These are phyloP conservation scores for Morus bassanus DNA, from an alignment of 2,797 vertebrate species.

Conservation along the genomic window DNA sequence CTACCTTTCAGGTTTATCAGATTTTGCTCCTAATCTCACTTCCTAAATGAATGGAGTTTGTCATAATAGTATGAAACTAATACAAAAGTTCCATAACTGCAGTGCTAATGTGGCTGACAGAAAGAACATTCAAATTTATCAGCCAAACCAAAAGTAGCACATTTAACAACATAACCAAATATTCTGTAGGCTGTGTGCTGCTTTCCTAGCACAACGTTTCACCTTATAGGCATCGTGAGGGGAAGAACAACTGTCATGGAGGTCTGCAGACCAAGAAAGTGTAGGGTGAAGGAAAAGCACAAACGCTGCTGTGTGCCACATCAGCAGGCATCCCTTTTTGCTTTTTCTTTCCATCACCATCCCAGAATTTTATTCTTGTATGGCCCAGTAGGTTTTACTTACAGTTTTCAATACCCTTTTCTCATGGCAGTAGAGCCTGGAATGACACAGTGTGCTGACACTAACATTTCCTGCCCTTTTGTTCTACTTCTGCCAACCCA, in stretches of 20 bases:
- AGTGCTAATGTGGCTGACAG: rapidly evolving
- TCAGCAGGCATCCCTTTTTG: neutral
- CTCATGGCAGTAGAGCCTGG: neutral
- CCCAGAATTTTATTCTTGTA: neutral
- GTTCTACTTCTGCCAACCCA: neutral
- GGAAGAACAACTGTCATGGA: neutral
- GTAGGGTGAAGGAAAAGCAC: neutral
- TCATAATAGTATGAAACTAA: neutral
- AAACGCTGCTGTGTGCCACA: neutral
- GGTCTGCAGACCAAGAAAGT: neutral
- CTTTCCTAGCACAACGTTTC: neutral
- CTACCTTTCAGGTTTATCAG: neutral
- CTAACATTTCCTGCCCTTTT: constrained; percentile 21
- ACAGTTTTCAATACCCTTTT: neutral
- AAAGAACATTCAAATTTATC: neutral
- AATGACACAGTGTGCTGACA: neutral
- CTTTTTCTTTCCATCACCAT: neutral
- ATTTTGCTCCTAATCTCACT: neutral
- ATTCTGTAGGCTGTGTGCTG: neutral
- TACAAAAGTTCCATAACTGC: neutral
- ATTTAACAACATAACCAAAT: neutral
- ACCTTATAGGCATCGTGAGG: neutral
- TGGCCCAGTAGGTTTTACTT: neutral
- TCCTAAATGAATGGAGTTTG: neutral
- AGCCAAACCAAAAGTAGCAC: neutral